Conservation (phyloP, 2,113 vertebrate genomes). For the Lipotes vexillifer region DNA sequence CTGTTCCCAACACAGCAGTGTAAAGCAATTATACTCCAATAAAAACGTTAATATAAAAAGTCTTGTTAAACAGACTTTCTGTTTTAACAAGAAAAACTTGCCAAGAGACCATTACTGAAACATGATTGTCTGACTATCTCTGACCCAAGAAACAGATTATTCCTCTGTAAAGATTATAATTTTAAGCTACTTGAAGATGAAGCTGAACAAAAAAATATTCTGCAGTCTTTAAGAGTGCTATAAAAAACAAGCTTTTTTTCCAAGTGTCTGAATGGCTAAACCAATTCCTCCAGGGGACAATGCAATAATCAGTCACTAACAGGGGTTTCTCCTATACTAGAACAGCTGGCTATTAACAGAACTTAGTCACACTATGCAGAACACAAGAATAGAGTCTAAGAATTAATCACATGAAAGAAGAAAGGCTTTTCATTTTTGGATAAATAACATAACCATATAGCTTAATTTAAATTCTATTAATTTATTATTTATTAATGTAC, state of each 20-base stretch:
- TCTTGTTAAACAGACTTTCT: not conserved
- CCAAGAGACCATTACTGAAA: not conserved
- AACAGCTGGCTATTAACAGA: not conserved
- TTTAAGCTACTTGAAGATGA: not conserved
- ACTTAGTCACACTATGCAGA: not conserved
- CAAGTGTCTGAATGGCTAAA: not conserved
- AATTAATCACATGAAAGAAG: not conserved
- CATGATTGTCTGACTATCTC: not conserved
- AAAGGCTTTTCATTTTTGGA: not conserved
- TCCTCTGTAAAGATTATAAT: not conserved
- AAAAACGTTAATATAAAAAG: not conserved
- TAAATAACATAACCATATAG: not conserved
- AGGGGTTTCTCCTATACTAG: not conserved
- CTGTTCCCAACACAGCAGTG: too few relatives aligned
- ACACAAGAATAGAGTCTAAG: not conserved
- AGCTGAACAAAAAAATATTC: not conserved
- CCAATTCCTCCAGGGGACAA: not conserved
- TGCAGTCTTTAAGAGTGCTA: not conserved
- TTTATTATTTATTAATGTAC: not conserved
- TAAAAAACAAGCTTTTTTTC: not conserved
- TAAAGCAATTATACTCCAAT: too few relatives aligned
- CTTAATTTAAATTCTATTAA: not conserved
- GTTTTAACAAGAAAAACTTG: not conserved
- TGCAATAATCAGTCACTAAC: not conserved
- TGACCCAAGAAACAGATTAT: not conserved